Percentiles rank a stretch among this genome's conserved stretches.
Evolutionary conservation across 2,113 vertebrate species (phyloP).

Genomic region (Bubo scandiacus): DNA sequence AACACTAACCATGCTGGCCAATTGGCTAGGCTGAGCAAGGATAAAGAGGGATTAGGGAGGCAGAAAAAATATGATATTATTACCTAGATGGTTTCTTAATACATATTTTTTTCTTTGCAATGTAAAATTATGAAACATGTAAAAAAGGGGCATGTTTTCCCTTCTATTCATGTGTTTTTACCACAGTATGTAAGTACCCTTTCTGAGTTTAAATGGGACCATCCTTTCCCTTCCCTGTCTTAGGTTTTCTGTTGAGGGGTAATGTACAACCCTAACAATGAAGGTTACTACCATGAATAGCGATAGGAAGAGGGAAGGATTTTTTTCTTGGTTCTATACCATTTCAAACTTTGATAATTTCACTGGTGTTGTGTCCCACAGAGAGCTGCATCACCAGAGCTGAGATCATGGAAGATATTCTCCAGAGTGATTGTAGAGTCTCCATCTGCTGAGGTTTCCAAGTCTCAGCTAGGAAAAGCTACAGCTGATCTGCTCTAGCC

Average conservation of each 20-base stretch:
- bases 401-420: not conserved
- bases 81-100: not conserved
- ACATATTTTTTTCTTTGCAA: not conserved
- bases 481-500: not conserved
- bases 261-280: not conserved
- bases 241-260: not conserved
- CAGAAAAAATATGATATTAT: not conserved
- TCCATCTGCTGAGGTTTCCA: not conserved
- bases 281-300: not conserved
- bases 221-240: not conserved
- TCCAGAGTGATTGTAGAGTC: not conserved
- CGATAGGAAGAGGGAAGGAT: not conserved
- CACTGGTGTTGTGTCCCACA: not conserved
- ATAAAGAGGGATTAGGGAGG: not conserved
- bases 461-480: not conserved
- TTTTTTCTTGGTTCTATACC: not conserved
- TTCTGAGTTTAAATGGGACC: not conserved
- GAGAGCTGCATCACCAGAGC: no score
- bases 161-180: not conserved
- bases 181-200: not conserved
- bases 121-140: not conserved
- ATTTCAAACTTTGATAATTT: not conserved
- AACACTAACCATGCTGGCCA: not conserved
- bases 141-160: not conserved
- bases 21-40: not conserved